Percentiles rank a stretch among this genome's conserved stretches.
Evolutionary conservation across 1,140 invertebrate genomes (phyloP).

Genomic region (Bombus superbus): DNA sequence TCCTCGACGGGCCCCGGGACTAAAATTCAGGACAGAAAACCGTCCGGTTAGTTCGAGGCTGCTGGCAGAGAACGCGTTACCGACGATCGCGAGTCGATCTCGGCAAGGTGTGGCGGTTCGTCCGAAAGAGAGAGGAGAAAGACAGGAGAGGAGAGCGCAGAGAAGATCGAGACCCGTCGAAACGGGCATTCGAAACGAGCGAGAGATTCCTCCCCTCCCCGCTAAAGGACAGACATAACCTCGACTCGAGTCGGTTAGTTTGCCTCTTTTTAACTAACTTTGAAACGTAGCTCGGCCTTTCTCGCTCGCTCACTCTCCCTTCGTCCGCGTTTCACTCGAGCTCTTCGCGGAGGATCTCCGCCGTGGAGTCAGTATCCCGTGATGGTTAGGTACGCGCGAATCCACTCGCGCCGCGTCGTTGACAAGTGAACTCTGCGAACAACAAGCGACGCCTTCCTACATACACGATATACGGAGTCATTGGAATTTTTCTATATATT

Average conservation of each 20-base stretch:
- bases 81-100: conserved; percentile 54
- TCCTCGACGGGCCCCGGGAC: conserved; percentile 36
- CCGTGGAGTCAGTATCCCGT: conserved; percentile 46
- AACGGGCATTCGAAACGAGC: conserved; percentile 47
- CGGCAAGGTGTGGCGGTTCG: conserved; percentile 63
- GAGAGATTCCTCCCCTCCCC: conserved; percentile 27
- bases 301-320: conserved; percentile 31
- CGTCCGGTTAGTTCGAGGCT: conserved; percentile 64
- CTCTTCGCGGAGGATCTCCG: conserved; percentile 48
- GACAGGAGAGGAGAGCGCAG: conserved; percentile 42
- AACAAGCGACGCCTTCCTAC: not conserved
- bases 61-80: conserved; percentile 52
- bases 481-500: not conserved
- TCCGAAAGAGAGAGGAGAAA: conserved; percentile 42
- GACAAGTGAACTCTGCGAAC: conserved; percentile 35
- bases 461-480: too few relatives aligned
- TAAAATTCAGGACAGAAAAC: conserved; percentile 77
- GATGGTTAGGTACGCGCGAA: conserved; percentile 56
- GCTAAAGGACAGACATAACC: conserved; percentile 28
- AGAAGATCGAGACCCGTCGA: conserved; percentile 54
- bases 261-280: not conserved
- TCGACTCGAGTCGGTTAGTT: conserved; percentile 12
- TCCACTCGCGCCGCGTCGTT: conserved; percentile 51
- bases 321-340: conserved; percentile 45
- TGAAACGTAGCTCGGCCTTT: conserved; percentile 20